These are phyloP conservation scores for Cochlearius cochlearius DNA, from an alignment of 2,113 vertebrate species.

Conservation along the genomic window DNA sequence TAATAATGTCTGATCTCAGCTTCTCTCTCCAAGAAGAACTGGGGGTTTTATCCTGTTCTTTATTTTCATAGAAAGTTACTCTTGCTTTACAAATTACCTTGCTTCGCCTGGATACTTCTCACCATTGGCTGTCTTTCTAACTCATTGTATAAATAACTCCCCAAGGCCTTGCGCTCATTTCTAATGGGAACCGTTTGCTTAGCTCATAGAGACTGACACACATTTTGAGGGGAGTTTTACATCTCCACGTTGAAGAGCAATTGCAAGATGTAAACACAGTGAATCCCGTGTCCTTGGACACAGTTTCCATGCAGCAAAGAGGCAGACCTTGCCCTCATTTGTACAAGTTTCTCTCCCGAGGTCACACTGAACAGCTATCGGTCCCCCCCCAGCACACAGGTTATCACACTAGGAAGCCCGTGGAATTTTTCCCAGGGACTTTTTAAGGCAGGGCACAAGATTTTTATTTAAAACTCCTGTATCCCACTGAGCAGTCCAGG, in stretches of 20 bases:
- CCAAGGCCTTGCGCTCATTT: background rate
- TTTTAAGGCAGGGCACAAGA: background rate
- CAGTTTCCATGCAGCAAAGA: background rate
- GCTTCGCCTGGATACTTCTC: background rate
- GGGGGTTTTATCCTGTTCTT: background rate
- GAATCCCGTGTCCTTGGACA: background rate
- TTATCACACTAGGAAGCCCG: background rate
- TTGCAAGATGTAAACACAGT: background rate
- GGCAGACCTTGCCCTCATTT: background rate
- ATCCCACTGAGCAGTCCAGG: background rate
- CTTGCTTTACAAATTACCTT: background rate
- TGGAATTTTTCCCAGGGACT: background rate
- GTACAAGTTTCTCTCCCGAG: background rate
- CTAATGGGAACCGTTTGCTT: background rate
- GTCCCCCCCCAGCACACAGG: background rate
- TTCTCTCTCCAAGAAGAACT: background rate
- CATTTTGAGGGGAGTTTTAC: background rate
- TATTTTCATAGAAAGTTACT: background rate
- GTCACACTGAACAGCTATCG: accelerated
- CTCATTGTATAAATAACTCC: background rate
- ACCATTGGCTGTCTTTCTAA: background rate
- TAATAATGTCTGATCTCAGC: background rate
- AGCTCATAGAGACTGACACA: background rate
- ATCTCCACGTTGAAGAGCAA: background rate
- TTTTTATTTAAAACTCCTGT: background rate